Evolutionary conservation across 2,797 vertebrate genomes (phyloP).

Genomic region (Leptoclinus maculatus): DNA sequence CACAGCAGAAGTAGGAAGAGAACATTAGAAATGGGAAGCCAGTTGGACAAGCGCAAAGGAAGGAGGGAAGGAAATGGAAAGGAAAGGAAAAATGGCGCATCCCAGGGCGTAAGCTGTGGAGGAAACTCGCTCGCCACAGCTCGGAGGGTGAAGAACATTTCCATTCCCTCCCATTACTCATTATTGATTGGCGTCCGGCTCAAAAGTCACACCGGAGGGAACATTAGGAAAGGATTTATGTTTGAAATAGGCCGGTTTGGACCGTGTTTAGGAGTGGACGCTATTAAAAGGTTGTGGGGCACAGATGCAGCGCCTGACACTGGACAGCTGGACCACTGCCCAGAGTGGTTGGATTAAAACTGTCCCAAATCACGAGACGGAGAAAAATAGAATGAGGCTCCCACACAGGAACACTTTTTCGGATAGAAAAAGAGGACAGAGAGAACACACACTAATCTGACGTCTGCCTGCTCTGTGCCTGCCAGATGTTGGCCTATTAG

Average conservation of each 20-base stretch:
- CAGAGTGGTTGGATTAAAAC: constrained; percentile 59
- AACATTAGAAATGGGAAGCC: constrained; percentile 14
- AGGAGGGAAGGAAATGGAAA: constrained; percentile 41
- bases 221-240: constrained; percentile 51
- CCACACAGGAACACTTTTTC: constrained; percentile 1
- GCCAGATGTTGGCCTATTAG: constrained; percentile 71
- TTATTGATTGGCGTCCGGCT: constrained; percentile 50
- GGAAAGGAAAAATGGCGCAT: constrained; percentile 57
- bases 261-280: constrained; percentile 15
- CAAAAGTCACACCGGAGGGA: constrained; percentile 44
- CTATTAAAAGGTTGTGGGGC: constrained; percentile 16
- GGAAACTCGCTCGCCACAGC: constrained; percentile 57
- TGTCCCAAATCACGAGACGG: constrained; percentile 53
- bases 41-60: constrained; percentile 17
- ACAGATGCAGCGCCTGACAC: constrained; percentile 29
- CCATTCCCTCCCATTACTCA: constrained; percentile 58
- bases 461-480: constrained; percentile 45
- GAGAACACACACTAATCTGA: constrained; percentile 62
- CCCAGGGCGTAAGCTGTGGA: constrained; percentile 50
- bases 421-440: constrained; percentile 49
- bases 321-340: constrained; percentile 61
- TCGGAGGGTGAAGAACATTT: constrained; percentile 65
- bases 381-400: constrained; percentile 35
- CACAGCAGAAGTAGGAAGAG: constrained; percentile 9
- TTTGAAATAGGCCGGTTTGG: constrained; percentile 30